Percentiles rank a stretch among this genome's conserved stretches.
phyloP scores from a whole-genome alignment of 1,140 invertebrate genomes.

The Pseudoatta argentina region DNA sequence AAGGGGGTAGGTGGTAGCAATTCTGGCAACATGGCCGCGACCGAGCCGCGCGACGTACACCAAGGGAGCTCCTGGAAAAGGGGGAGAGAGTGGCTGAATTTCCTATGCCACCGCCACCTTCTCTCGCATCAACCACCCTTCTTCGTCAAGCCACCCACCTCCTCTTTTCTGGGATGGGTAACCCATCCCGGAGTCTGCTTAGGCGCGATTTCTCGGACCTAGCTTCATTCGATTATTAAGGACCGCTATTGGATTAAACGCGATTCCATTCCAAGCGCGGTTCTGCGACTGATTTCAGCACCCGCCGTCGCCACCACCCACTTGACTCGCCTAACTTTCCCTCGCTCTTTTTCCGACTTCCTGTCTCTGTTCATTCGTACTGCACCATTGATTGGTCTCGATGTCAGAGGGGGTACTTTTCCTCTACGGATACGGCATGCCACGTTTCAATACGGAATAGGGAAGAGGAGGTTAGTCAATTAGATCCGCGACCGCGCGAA shows the following conservation, averaged over 20 bases:
- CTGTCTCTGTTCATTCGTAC: slow-evolving; percentile 45
- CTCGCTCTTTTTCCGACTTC: slow-evolving; percentile 66
- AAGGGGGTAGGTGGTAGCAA: slow-evolving; percentile 84
- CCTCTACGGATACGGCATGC: slow-evolving; percentile 56
- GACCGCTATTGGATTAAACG: slow-evolving; percentile 85
- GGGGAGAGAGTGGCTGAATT: slow-evolving; percentile 68
- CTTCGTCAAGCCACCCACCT: slow-evolving; percentile 51
- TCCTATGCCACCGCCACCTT: slow-evolving; percentile 73
- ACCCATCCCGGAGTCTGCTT: slow-evolving; percentile 77
- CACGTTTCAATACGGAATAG: slow-evolving; percentile 40
- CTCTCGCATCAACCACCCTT: slow-evolving; percentile 64
- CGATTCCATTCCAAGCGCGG: slow-evolving; percentile 76
- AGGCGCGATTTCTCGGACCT: slow-evolving; percentile 80
- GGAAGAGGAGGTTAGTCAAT: slow-evolving; percentile 53
- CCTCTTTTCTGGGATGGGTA: slow-evolving; percentile 28
- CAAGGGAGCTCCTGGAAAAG: slow-evolving; percentile 78
- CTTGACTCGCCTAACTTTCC: slow-evolving; percentile 62
- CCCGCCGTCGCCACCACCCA: slow-evolving; percentile 69
- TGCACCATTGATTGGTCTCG: slow-evolving; percentile 68
- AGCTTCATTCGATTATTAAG: slow-evolving; percentile 86
- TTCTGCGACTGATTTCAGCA: slow-evolving; percentile 82
- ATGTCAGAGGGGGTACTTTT: slow-evolving; percentile 63
- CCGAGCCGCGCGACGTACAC: slow-evolving; percentile 79
- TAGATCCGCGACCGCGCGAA: slow-evolving; percentile 66
- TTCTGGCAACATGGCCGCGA: slow-evolving; percentile 86